A percentile compares a stretch with the other conserved stretches of the same genome.
These are phyloP conservation scores for Halcyon leucocephala DNA, from an alignment of 2,797 vertebrate species.

Conservation along the genomic window DNA sequence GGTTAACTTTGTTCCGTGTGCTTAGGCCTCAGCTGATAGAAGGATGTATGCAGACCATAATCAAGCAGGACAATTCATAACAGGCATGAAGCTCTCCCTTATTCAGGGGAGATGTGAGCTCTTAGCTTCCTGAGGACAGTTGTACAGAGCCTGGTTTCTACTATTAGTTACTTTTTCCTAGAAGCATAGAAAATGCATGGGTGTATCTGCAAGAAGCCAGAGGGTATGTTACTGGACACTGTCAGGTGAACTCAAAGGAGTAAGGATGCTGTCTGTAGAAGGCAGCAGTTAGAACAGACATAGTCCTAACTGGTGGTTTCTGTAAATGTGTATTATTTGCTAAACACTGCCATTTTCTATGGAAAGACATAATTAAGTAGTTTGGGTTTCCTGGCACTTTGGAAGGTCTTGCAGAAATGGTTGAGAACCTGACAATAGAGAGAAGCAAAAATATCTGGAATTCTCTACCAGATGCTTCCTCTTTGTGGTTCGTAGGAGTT, in stretches of 20 bases:
- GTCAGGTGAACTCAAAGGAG: not conserved
- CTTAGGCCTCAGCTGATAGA: not conserved
- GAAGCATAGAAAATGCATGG: not conserved
- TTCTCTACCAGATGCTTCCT: not conserved
- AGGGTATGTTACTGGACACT: not conserved
- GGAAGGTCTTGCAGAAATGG: not conserved
- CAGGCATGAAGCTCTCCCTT: not conserved
- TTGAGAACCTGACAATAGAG: not conserved
- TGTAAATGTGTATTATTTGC: not conserved
- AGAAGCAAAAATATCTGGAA: not conserved
- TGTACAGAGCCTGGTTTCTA: not conserved
- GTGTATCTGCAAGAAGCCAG: not conserved
- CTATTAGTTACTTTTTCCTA: not conserved
- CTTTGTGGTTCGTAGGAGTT: not conserved
- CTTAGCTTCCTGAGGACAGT: not conserved
- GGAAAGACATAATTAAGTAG: not conserved
- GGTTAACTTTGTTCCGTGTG: not conserved
- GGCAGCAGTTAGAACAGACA: not conserved
- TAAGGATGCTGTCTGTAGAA: not conserved
- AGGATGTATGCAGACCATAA: not conserved
- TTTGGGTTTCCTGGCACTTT: not conserved
- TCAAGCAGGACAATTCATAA: not conserved
- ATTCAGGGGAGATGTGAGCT: not conserved
- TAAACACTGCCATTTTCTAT: not conserved
- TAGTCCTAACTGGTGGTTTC: not conserved